Evolutionary conservation across 2,888 invertebrate genomes (phyloP), one percentile per base, ranked within the genome.

Genomic region (Dasypogon diadema): DNA sequence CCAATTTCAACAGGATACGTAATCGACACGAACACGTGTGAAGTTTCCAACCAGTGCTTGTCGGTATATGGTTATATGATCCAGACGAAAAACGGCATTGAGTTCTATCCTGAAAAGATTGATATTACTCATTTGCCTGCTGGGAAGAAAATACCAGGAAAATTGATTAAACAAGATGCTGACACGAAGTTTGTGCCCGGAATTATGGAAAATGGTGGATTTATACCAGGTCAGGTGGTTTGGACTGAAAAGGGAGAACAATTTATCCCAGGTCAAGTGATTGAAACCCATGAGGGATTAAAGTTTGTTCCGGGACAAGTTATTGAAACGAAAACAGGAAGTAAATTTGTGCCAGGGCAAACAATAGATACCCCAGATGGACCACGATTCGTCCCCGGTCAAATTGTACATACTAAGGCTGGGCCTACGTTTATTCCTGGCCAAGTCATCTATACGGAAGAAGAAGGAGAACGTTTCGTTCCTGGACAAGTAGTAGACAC

Each of bases 301-400:
- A 92, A 92, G 83, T 93, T 93, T 83, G 92, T 93, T 14, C 92
- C 93, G 2, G 93, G 93, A 1, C 92, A 93, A 86, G 91, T 92
- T 0, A 90, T 92, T 12, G 91, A 91, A 80, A 91, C 91, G 1
- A 87, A 88, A 72, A 89, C 89, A 79, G 90, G 91, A 21, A 90
- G 90, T 0, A 92, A 92, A 83, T 93, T 93, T 83, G 92, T 90
- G 0, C 90, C 93, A 1, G 93, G 93, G 5, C 92, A 93, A 86
- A 92, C 92, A 0, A 88, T 92, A 78, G 89, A 91, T 76, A 92
- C 91, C 0, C 89, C 89, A 68, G 91, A 92, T 78, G 93, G 92
- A 0, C 90, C 91, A 16, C 89, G 91, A 78, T 93, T 93, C 81
- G 92, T 92, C n/a, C 93, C 93, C 0, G 93, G 93, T 10, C 92